Evolutionary conservation across 2,113 vertebrate genomes (phyloP), one percentile per base, ranked within the genome.

Genomic region (Pardalotus punctatus): DNA sequence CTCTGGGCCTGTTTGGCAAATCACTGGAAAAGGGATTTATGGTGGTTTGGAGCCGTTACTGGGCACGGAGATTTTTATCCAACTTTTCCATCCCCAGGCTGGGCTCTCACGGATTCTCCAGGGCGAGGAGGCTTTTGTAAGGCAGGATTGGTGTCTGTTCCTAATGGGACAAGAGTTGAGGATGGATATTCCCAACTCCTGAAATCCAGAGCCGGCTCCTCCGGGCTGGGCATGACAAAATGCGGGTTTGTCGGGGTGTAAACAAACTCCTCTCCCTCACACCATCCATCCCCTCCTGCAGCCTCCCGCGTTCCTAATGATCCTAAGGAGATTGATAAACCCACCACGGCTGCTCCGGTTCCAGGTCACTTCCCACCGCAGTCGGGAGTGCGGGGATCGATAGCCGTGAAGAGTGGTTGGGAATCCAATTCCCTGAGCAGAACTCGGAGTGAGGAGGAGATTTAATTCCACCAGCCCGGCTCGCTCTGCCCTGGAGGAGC

Each of bases 241-340:
- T 31, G 13, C 35, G 25, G n/a, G 20, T 48, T 45, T 45, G 43
- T 20, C 23, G 47, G 47, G 47, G 22, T 48, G 12, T 23, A 38
- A 88, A 53, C 71, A 86, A 92, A 65, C 82, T 72, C 61, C 27
- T 40, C 88, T 53, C 85, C 56, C 19, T 43, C 18, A 0, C 76
- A 33, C n/a, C 56, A 22, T 88, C 61, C 33, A 28, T 77, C 81
- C 60, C 67, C 80, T 60, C 22, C 92, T 62, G 40, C 72, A 27
- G 2, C 90, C 81, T 70, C 93, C 91, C 9, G 4, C 17, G 64
- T 20, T 64, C 81, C 92, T 73, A 70, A 90, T 95, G 92, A 86
- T 40, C 81, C 25, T 16, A 14, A 64, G 31, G 94, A 96, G 96
- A 96, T 93, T 88, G 96, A 96, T 95, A 93, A 96, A 96, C 71